Evolutionary conservation across 2,888 invertebrate genomes (phyloP), one percentile per base, ranked within the genome.

Genomic region (Hyppa rectilinea): DNA sequence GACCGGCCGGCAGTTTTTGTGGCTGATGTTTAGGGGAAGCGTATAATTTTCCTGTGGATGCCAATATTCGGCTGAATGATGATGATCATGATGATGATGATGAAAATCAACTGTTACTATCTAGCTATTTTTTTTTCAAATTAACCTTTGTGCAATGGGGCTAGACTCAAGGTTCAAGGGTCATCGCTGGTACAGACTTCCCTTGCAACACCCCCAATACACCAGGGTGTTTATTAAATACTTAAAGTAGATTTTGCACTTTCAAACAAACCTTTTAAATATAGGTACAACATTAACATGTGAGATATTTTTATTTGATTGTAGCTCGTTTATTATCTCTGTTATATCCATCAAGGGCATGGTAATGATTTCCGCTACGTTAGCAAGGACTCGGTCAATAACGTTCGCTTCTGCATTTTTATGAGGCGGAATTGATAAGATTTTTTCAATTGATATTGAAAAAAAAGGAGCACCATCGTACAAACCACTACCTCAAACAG

Each of bases 341-440:
- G 49, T 50, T 62, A 36, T 40, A 52, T 43, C 49, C 45, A 66
- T 72, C 79, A 80, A 80, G 79, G 80, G 49, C 80, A 60, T 66
- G 65, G 65, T 23, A 49, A 50, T 60, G 58, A 71, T 70, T 81
- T 80, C 81, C 80, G 80, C 43, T 71, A 52, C 53, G 47, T 47
- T 17, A 60, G 47, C 55, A 61, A 61, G 59, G 60, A 49, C 59
- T 53, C 45, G n/a, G 10, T 43, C 29, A 52, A 45, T 63, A 53
- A 20, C 10, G 29, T 20, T 62, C 10, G 31, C 4, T 50, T 12
- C 26, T 65, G 29, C 43, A 47, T 50, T 60, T 60, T 47, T 40
- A 53, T 45, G 20, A 66, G 31, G 1, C 23, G 12, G 2, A n/a
- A 12, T 62, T 38, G 34, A 60, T 62, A 38, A n/a, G 20, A 2